Base-by-base conservation (phyloP, 2,888 invertebrate genomes). In the Pyralis farinalis region DNA sequence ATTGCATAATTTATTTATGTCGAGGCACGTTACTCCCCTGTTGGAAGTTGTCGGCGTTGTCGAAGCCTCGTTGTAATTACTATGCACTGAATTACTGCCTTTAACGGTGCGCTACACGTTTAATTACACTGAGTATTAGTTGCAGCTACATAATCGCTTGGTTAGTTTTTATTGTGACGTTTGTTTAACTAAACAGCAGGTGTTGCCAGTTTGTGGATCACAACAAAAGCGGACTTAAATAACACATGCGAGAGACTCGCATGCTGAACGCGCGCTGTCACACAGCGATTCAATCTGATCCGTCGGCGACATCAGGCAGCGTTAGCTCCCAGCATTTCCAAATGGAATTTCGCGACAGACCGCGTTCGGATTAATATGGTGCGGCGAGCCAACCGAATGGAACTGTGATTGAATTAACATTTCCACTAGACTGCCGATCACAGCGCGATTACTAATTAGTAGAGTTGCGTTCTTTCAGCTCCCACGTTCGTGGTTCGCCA, bases 1-100 rank as follows among this genome's bases (percentile, higher is more conserved):
- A 68, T 71, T 82, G 79, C 78, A 86, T 85, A 83, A 84, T 81
- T 79, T 80, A 85, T 82, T 80, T 85, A 85, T 86, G 84, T 82
- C 59, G 59, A 67, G 73, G 71, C 86, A 84, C 85, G 86, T 76
- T 69, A 73, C 69, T 63, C 71, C 67, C 78, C 69, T 61, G 73
- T 71, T 64, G 69, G 60, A 63, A 69, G 65, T 68, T 63, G 73
- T 65, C 64, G 55, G 58, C 58, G 59, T 58, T 63, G 62, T 63
- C 51, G 54, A 63, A 60, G 57, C 56, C 58, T 54, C 58, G 62
- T 61, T 63, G 63, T 66, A 69, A 69, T 70, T 69, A 71, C 65
- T 53, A 52, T 54, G 56, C 48, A 51, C 52, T 44, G 44, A 50
- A 50, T 57, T 51, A 52, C 46, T 51, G 41, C 43, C 32, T 44